These are phyloP conservation scores for Hippoglossus stenolepis DNA, from an alignment of 2,113 vertebrate species.

Conservation along the genomic window DNA sequence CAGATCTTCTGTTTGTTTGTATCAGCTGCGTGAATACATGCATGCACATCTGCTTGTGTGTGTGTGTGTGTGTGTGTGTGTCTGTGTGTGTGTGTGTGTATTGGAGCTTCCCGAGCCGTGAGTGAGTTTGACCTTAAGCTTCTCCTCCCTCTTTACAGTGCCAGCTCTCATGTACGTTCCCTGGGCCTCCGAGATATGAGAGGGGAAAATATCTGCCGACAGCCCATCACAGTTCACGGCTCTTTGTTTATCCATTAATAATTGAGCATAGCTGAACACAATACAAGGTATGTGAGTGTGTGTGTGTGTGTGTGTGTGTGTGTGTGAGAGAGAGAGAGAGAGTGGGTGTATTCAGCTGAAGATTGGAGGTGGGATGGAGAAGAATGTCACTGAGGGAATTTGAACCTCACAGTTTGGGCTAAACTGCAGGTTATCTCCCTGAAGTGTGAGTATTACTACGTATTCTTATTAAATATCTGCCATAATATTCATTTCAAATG, in stretches of 20 bases:
- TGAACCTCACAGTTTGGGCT: constrained; percentile 67
- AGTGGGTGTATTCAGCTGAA: constrained; percentile 7
- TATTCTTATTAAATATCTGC: background rate
- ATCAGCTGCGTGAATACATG: constrained; percentile 40
- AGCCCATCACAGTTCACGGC: constrained; percentile 75
- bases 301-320: background rate
- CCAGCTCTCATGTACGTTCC: constrained; percentile 72
- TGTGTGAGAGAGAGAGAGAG: background rate
- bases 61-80: background rate
- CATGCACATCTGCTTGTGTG: constrained; percentile 16
- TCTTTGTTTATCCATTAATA: constrained; percentile 84
- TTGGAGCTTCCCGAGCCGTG: constrained; percentile 37
- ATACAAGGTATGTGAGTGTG: constrained; percentile 51
- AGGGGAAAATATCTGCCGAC: constrained; percentile 75
- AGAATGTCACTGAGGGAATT: constrained; percentile 60
- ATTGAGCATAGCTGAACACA: constrained; percentile 79
- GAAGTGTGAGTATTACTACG: constrained; percentile 10
- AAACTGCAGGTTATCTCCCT: constrained; percentile 62
- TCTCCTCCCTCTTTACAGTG: constrained; percentile 75
- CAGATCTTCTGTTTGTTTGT: constrained; percentile 60
- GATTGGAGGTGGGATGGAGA: constrained; percentile 18
- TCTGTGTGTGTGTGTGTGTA: background rate
- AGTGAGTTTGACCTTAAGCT: constrained; percentile 80
- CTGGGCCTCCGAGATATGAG: constrained; percentile 69
- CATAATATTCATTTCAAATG: background rate